Evolutionary conservation across 2,888 invertebrate genomes (phyloP).

Genomic region (Spilosoma lubricipeda): DNA sequence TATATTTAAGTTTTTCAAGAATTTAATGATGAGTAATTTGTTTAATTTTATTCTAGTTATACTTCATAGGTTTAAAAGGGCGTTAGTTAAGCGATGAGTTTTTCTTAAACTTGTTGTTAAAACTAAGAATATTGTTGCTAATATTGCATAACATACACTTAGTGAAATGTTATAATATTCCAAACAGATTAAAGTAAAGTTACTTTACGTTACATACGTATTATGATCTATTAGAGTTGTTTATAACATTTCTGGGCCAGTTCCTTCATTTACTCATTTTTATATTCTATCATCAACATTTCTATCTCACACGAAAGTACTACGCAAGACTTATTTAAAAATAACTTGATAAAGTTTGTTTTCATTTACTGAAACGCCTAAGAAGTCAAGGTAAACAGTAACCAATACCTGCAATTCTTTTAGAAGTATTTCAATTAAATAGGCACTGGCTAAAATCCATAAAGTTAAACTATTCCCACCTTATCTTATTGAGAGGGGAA

Average conservation of each 20-base stretch:
- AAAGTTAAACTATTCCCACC: neutral
- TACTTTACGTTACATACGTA: constrained; percentile 52
- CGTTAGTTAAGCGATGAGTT: neutral
- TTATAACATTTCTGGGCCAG: constrained; percentile 59
- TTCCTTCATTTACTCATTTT: constrained; percentile 27
- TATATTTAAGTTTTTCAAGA: neutral
- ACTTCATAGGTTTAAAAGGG: neutral
- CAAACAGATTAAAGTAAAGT: constrained; percentile 24
- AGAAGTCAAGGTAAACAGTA: neutral
- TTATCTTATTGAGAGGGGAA: neutral
- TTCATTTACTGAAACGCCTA: neutral
- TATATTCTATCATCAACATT: no score
- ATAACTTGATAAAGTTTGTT: neutral
- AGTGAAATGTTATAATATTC: constrained; percentile 19
- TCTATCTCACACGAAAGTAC: neutral
- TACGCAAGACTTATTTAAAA: no score
- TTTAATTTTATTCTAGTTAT: neutral
- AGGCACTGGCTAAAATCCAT: neutral
- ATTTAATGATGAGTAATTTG: neutral
- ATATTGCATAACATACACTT: constrained; percentile 22
- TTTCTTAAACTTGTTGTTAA: neutral
- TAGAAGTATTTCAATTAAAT: no score
- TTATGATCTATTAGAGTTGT: constrained; percentile 81
- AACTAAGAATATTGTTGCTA: neutral
- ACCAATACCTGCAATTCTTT: neutral